Percentiles rank a stretch among this genome's conserved stretches.
Evolutionary conservation across 2,797 vertebrate species (phyloP).

Genomic region (Notolabrus celidotus): DNA sequence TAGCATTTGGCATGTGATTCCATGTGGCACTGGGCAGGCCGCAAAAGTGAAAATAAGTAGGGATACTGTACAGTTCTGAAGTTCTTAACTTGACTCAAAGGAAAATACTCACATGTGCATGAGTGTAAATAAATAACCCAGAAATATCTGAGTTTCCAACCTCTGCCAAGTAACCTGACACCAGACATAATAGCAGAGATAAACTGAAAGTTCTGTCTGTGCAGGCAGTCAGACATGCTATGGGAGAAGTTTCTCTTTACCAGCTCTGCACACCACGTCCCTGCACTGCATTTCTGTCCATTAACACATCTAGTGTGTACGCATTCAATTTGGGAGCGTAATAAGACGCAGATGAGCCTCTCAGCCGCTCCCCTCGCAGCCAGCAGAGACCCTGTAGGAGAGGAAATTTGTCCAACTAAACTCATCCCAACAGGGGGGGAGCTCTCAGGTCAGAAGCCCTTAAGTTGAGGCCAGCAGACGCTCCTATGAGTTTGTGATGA

Average conservation of each 20-base stretch:
- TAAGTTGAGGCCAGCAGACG: conserved; percentile 87
- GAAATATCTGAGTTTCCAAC: conserved; percentile 53
- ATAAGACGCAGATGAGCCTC: conserved; percentile 79
- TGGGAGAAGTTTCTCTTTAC: conserved; percentile 62
- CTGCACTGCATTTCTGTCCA: conserved; percentile 69
- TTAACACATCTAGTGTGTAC: conserved; percentile 76
- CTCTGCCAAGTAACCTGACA: conserved; percentile 60
- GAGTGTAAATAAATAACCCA: conserved; percentile 65
- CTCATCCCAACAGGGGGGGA: conserved; percentile 89
- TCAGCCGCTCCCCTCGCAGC: conserved; percentile 58
- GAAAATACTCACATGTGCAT: conserved; percentile 63
- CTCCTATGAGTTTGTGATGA: conserved; percentile 92
- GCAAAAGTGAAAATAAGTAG: conserved; percentile 60
- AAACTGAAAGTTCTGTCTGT: conserved; percentile 64
- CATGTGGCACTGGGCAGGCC: conserved; percentile 43
- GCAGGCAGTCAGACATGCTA: conserved; percentile 33
- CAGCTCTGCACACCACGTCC: conserved; percentile 63
- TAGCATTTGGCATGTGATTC: conserved; percentile 57
- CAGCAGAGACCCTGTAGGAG: conserved; percentile 82
- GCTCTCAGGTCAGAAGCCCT: conserved; percentile 89
- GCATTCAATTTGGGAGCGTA: conserved; percentile 69
- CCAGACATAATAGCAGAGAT: conserved; percentile 59
- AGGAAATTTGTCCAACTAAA: conserved; percentile 95
- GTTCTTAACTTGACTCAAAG: conserved; percentile 58
- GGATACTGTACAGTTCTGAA: conserved; percentile 61